A percentile compares a stretch with the other conserved stretches of the same genome.
phyloP scores from a whole-genome alignment of 2,888 invertebrate genomes.

The Macrophya alboannulata region DNA sequence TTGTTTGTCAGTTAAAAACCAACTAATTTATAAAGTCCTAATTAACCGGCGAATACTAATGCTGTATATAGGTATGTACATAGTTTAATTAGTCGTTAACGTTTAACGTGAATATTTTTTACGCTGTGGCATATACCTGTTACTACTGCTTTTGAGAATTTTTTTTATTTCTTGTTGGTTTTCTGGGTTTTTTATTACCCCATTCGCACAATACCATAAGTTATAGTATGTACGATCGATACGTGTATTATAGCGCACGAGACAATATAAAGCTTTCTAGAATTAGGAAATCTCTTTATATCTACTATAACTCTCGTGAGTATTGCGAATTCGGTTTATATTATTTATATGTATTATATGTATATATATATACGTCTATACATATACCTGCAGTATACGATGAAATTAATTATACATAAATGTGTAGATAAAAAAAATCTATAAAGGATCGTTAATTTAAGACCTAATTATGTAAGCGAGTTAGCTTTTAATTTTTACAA shows the following conservation, averaged over 20 bases:
- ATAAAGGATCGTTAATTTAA: neutral
- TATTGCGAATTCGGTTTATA: neutral
- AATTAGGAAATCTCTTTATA: slow-evolving; percentile 5
- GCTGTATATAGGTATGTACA: neutral
- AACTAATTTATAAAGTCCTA: neutral
- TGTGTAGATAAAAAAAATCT: neutral
- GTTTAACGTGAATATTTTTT: neutral
- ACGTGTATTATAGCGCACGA: neutral
- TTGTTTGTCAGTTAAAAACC: neutral
- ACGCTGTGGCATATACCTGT: neutral
- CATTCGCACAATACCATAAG: neutral
- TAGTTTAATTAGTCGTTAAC: neutral
- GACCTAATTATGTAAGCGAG: neutral
- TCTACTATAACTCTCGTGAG: neutral
- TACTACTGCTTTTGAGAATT: neutral
- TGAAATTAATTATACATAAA: neutral
- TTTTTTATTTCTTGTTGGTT: neutral
- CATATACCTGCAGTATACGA: no score
- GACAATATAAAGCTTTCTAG: slow-evolving; percentile 29
- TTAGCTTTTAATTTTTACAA: neutral
- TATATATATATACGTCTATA: no score
- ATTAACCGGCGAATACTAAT: neutral
- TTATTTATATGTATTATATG: no score
- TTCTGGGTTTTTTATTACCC: neutral
- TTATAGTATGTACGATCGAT: neutral